phyloP scores from a whole-genome alignment of 2,888 invertebrate species.

The Dascillus cervinus region DNA sequence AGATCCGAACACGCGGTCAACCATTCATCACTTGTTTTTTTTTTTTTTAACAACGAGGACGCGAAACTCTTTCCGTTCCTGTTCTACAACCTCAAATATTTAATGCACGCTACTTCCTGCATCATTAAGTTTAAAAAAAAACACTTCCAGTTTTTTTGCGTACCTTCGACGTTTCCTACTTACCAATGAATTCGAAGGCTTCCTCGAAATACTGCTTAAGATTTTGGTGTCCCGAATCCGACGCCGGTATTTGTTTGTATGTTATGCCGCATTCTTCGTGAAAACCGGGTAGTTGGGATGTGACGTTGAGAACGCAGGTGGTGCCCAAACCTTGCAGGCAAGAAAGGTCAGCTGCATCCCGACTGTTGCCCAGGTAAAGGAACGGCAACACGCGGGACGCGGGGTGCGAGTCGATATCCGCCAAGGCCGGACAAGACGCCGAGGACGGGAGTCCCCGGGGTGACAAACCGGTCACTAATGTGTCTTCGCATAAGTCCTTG shows the following conservation, averaged over 20 bases:
- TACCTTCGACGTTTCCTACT: too few relatives aligned
- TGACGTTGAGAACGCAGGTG: conserved; percentile 74
- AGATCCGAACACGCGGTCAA: too few relatives aligned
- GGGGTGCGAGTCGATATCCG: conserved; percentile 66
- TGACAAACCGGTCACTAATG: conserved; percentile 49
- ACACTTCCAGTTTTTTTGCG: too few relatives aligned
- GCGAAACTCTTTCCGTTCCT: too few relatives aligned
- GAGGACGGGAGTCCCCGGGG: conserved; percentile 33
- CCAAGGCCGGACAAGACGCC: conserved; percentile 47
- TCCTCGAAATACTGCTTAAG: conserved; percentile 83
- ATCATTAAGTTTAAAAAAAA: too few relatives aligned
- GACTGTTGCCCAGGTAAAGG: conserved; percentile 74
- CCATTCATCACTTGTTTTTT: too few relatives aligned
- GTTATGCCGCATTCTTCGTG: conserved; percentile 58
- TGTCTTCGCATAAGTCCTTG: conserved; percentile 65
- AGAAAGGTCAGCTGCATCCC: conserved; percentile 67
- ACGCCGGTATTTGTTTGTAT: conserved; percentile 73
- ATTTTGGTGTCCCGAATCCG: conserved; percentile 78
- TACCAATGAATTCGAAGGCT: conserved; percentile 80
- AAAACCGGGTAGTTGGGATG: conserved; percentile 65
- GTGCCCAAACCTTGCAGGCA: conserved; percentile 59
- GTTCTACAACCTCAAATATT: too few relatives aligned
- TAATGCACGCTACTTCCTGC: too few relatives aligned
- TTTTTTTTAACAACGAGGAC: too few relatives aligned
- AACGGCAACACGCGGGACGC: conserved; percentile 73